Evolutionary conservation across 2,888 invertebrate species (phyloP), one percentile per base, ranked within the genome.

Genomic region (Heteromurus nitidus): DNA sequence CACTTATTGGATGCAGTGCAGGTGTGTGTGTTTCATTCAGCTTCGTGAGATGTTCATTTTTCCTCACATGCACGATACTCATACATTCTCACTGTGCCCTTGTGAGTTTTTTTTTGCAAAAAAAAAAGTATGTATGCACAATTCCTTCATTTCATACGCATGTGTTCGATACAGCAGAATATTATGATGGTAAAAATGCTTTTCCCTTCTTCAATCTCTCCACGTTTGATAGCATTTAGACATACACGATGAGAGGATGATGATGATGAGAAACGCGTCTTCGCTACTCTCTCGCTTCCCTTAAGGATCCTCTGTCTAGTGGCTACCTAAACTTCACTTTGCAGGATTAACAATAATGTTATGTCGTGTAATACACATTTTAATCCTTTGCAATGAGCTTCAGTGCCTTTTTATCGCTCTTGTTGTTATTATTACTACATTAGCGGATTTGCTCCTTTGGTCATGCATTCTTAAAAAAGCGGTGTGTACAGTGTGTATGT

Each of bases 121-220:
- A n/a, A n/a, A n/a, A n/a, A n/a, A n/a, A n/a, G n/a, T n/a, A n/a
- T n/a, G n/a, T n/a, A n/a, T n/a, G n/a, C n/a, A n/a, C n/a, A n/a
- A n/a, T n/a, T n/a, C n/a, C n/a, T n/a, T n/a, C n/a, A n/a, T n/a
- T n/a, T n/a, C n/a, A n/a, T n/a, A n/a, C n/a, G n/a, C n/a, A n/a
- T n/a, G n/a, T n/a, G n/a, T 36, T 36, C 13, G 5, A 36, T 36
- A 36, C 36, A 36, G 5, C 1, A 9, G 50, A 18, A 50, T 50
- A 50, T 47, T 47, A 16, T 47, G n/a, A 13, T 11, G 5, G 36
- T 9, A 55, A 24, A 2, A 60, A 9, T 16, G 60, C 60, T 60
- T 60, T 60, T 60, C 60, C 60, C 60, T 60, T 60, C 30, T 30
- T 60, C 30, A 60, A 60, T 60, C 60, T 60, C 60, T 60, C 60